These are phyloP conservation scores for Fulmarus glacialis DNA, from an alignment of 2,113 vertebrate genomes.

Conservation along the genomic window DNA sequence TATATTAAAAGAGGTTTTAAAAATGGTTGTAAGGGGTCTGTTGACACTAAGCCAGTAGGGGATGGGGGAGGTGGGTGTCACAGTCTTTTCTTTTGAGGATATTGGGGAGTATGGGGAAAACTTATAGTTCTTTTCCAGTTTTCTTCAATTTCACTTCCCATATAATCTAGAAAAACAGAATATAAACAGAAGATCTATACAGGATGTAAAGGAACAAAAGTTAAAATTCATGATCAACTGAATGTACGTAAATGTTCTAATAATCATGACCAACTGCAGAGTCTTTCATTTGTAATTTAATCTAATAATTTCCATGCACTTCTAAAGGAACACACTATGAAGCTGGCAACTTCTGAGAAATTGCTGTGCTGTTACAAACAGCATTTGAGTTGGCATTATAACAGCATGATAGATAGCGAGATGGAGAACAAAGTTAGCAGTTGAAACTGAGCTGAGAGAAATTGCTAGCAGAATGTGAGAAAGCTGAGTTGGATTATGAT, in stretches of 20 bases:
- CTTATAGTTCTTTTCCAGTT: neutral
- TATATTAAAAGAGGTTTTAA: neutral
- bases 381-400: constrained; percentile 71
- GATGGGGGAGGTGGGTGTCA: neutral
- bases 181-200: neutral
- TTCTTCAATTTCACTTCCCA: neutral
- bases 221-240: constrained; percentile 25
- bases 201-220: neutral
- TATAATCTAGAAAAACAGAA: neutral
- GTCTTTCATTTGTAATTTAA: constrained; percentile 76
- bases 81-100: neutral
- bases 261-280: constrained; percentile 56
- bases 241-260: constrained; percentile 24
- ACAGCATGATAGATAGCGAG: constrained; percentile 47
- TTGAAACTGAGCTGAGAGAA: constrained; percentile 44
- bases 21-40: neutral
- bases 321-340: constrained; percentile 55
- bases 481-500: constrained; percentile 48
- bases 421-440: constrained; percentile 55
- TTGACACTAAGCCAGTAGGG: neutral
- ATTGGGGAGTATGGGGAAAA: neutral
- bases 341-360: constrained; percentile 64
- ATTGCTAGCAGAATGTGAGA: constrained; percentile 22
- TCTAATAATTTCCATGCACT: constrained; percentile 76
- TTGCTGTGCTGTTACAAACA: constrained; percentile 59